These are phyloP conservation scores for Ceriagrion tenellum DNA, from an alignment of 2,888 invertebrate species.

Conservation along the genomic window DNA sequence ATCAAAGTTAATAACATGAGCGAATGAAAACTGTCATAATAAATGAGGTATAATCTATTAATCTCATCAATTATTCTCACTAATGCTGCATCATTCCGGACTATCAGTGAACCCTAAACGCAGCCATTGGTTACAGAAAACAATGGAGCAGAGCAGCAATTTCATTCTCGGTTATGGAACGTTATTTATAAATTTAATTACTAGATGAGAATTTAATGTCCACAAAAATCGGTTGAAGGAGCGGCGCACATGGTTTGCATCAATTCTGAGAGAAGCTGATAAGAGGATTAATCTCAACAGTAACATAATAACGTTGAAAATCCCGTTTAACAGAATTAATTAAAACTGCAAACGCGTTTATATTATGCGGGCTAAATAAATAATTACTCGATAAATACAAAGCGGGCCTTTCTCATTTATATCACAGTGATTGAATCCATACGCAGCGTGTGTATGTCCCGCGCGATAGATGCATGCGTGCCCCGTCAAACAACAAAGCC, in stretches of 20 bases:
- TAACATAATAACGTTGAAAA: slow-evolving; percentile 8
- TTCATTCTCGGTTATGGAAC: neutral
- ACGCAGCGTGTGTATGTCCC: neutral
- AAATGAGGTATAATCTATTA: slow-evolving; percentile 11
- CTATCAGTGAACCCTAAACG: neutral
- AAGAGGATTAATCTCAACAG: slow-evolving; percentile 27
- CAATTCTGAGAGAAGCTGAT: neutral
- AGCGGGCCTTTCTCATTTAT: neutral
- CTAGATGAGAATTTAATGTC: neutral
- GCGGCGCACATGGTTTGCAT: neutral
- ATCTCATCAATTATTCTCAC: slow-evolving; percentile 9
- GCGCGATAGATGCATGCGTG: neutral
- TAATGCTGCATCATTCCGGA: neutral
- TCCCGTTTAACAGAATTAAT: slow-evolving; percentile 10
- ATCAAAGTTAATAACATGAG: slow-evolving; percentile 4
- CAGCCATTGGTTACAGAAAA: neutral
- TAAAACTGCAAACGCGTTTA: neutral
- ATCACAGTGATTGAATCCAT: neutral
- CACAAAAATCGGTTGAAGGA: slow-evolving; percentile 14
- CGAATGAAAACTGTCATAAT: neutral
- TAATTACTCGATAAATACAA: neutral
- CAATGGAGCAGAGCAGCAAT: neutral
- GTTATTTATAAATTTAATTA: slow-evolving; percentile 13
- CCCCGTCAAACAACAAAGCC: neutral
- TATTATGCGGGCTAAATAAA: neutral